A percentile compares a stretch with the other conserved stretches of the same genome.
Conservation (phyloP, 2,888 invertebrate genomes). For the Plemyria rubiginata region DNA sequence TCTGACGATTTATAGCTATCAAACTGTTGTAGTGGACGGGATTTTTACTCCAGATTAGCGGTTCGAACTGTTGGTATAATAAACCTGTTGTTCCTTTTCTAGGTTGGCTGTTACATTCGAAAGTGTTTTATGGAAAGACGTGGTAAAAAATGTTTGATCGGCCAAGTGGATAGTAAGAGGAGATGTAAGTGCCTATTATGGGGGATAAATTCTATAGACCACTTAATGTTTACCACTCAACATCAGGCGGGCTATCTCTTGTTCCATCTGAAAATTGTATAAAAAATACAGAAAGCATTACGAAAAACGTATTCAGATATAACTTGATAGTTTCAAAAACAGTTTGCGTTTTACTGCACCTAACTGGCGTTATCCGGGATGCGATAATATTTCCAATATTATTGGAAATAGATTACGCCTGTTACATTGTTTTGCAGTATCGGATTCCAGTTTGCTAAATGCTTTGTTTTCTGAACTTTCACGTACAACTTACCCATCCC, state of each 20-base stretch:
- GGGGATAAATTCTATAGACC: too few relatives aligned
- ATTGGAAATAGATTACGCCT: slow-evolving; percentile 26
- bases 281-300: background rate
- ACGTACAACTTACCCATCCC: background rate
- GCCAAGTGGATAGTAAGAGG: too few relatives aligned
- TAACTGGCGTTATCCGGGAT: slow-evolving; percentile 5
- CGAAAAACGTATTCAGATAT: background rate
- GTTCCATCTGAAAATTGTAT: too few relatives aligned
- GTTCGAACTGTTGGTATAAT: too few relatives aligned
- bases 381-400: slow-evolving; percentile 23
- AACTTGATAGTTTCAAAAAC: slow-evolving; percentile 15
- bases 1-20: background rate
- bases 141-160: too few relatives aligned
- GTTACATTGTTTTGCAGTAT: slow-evolving; percentile 11
- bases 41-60: too few relatives aligned
- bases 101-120: too few relatives aligned
- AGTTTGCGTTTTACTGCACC: slow-evolving; percentile 10
- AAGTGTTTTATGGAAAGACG: too few relatives aligned
- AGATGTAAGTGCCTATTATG: too few relatives aligned
- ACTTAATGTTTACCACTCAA: too few relatives aligned
- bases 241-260: too few relatives aligned
- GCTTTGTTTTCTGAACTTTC: slow-evolving; percentile 16
- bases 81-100: too few relatives aligned
- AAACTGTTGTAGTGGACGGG: background rate
- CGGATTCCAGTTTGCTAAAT: slow-evolving; percentile 6